Percentiles rank a stretch among this genome's conserved stretches.
These are phyloP conservation scores for Drosophila meridiana DNA, from an alignment of 2,888 invertebrate species.

Conservation along the genomic window DNA sequence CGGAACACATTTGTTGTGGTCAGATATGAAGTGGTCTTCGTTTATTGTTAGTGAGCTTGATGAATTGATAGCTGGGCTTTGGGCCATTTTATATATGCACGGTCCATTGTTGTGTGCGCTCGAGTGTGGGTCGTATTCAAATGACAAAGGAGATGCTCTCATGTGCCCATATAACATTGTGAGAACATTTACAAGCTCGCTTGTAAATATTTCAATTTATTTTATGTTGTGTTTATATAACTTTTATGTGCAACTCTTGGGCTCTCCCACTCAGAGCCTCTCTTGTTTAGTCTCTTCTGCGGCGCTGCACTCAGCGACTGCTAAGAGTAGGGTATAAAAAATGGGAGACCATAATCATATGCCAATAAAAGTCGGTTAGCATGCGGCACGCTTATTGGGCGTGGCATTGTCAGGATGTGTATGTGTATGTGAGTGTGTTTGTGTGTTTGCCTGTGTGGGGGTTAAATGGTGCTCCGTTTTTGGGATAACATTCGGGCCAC, in stretches of 20 bases:
- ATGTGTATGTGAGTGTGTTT: not conserved
- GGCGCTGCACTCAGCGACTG: slow-evolving; percentile 55
- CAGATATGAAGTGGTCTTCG: slow-evolving; percentile 18
- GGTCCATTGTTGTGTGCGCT: slow-evolving; percentile 19
- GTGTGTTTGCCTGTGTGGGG: not conserved
- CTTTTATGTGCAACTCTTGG: slow-evolving; percentile 70
- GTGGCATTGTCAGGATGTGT: slow-evolving; percentile 19
- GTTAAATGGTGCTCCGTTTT: slow-evolving; percentile 26
- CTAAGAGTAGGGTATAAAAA: slow-evolving; percentile 66
- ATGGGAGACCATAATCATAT: slow-evolving; percentile 79
- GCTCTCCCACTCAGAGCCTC: not conserved
- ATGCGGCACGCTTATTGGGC: slow-evolving; percentile 57
- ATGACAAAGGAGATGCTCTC: slow-evolving; percentile 54
- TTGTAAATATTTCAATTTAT: slow-evolving; percentile 81
- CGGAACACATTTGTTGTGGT: slow-evolving; percentile 10
- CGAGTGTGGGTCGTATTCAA: slow-evolving; percentile 49
- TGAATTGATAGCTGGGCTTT: slow-evolving; percentile 40
- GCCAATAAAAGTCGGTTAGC: slow-evolving; percentile 79
- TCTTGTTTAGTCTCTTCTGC: not conserved
- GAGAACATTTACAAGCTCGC: slow-evolving; percentile 70
- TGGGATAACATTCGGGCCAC: slow-evolving; percentile 47
- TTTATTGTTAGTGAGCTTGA: slow-evolving; percentile 48
- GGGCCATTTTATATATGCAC: slow-evolving; percentile 20
- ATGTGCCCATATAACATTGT: slow-evolving; percentile 62
- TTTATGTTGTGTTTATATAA: slow-evolving; percentile 69